A percentile compares a stretch with the other conserved stretches of the same genome.
Evolutionary conservation across 2,888 invertebrate species (phyloP).

Genomic region (Polymixis lichenea): DNA sequence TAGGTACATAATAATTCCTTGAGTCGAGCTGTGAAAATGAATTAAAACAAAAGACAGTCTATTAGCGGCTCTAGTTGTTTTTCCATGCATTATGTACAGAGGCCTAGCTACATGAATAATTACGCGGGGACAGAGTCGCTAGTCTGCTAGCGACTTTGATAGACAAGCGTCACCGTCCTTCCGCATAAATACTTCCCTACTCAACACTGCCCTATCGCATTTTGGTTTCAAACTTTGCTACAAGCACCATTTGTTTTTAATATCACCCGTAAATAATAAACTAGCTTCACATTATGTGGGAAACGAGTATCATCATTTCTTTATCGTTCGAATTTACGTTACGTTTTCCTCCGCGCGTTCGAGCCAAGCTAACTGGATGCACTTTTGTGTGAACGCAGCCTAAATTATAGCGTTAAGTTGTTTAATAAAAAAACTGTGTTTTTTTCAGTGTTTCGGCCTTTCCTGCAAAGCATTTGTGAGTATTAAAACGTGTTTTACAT

Average conservation of each 20-base stretch:
- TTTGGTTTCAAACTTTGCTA: neutral
- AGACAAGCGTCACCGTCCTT: neutral
- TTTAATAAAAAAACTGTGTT: neutral
- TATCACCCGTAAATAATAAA: neutral
- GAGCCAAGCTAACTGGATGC: neutral
- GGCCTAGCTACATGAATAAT: neutral
- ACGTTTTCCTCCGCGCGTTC: neutral
- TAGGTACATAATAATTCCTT: neutral
- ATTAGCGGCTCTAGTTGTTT: neutral
- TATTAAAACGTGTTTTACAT: neutral
- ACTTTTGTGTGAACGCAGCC: neutral
- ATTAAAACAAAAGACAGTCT: neutral
- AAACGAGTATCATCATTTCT: neutral
- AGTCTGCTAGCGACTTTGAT: neutral
- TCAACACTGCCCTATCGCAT: neutral
- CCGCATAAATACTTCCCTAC: neutral
- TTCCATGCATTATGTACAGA: neutral
- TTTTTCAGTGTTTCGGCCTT: conserved; percentile 19
- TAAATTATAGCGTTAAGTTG: neutral
- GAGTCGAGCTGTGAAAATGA: neutral
- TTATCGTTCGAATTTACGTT: neutral
- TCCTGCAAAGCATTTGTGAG: conserved; percentile 24
- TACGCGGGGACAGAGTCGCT: too few species aligned
- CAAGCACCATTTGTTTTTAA: neutral
- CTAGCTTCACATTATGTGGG: neutral